phyloP scores from a whole-genome alignment of 2,888 invertebrate species.

The Xestia ashworthii region DNA sequence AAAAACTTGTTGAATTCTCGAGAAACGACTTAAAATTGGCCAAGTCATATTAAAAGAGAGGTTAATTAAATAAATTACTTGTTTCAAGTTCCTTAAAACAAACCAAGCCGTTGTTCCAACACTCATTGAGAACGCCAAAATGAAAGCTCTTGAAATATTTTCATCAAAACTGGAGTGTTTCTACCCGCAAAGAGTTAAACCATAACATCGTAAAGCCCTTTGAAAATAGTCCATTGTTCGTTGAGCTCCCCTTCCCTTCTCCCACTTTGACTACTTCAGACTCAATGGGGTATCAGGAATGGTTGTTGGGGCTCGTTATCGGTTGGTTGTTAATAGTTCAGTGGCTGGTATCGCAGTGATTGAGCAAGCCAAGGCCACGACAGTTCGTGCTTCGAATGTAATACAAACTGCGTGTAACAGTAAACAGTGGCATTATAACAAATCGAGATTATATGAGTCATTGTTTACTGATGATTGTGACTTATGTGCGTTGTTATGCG shows the following conservation, averaged over 20 bases:
- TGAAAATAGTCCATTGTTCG: slow-evolving; percentile 63
- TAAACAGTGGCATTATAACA: slow-evolving; percentile 67
- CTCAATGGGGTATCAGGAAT: slow-evolving; percentile 32
- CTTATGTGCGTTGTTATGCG: slow-evolving; percentile 22
- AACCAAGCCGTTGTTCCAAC: slow-evolving; percentile 49
- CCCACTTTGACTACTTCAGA: slow-evolving; percentile 15
- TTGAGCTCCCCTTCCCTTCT: slow-evolving; percentile 54
- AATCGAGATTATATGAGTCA: slow-evolving; percentile 61
- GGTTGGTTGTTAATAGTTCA: slow-evolving; percentile 63
- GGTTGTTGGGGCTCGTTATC: slow-evolving; percentile 25
- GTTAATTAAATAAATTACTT: slow-evolving; percentile 57
- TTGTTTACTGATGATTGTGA: slow-evolving; percentile 56
- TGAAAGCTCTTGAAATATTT: slow-evolving; percentile 61
- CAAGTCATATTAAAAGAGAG: slow-evolving; percentile 26
- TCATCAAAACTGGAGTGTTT: slow-evolving; percentile 57
- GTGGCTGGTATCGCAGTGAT: slow-evolving; percentile 74
- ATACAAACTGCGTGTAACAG: slow-evolving; percentile 70
- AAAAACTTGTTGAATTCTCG: slow-evolving; percentile 26
- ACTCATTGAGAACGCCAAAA: slow-evolving; percentile 39
- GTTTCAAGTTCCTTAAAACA: slow-evolving; percentile 38
- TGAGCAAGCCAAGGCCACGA: slow-evolving; percentile 73
- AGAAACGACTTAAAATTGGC: slow-evolving; percentile 17
- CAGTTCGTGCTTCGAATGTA: slow-evolving; percentile 77
- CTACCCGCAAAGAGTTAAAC: slow-evolving; percentile 67
- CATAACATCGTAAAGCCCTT: slow-evolving; percentile 72